Evolutionary conservation across 2,888 invertebrate species (phyloP).

Genomic region (Dyspetes luteomarginatus): DNA sequence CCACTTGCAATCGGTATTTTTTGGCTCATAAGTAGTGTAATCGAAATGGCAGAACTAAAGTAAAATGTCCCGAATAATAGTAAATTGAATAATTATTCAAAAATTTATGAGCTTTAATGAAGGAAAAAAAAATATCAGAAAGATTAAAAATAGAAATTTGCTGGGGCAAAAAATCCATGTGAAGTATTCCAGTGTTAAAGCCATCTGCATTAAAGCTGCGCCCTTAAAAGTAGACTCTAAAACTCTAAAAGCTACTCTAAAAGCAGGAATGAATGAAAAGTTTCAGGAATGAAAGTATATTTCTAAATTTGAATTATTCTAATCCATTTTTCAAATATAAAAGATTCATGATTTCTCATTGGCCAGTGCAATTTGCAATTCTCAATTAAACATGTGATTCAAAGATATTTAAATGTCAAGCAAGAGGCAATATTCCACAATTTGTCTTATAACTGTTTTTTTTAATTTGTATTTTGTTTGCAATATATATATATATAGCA

Average conservation of each 20-base stretch:
- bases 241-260: neutral
- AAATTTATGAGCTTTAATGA: no score
- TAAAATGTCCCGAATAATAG: no score
- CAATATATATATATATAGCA: neutral
- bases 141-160: no score
- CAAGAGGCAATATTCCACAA: neutral
- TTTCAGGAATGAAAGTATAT: neutral
- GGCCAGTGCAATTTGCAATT: neutral
- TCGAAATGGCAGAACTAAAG: no score
- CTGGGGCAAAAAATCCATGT: no score
- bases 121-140: no score
- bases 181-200: no score
- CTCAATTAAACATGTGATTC: neutral
- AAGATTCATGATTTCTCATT: neutral
- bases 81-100: no score
- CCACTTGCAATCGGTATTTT: neutral
- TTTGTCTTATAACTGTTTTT: neutral
- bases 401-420: neutral
- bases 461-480: neutral
- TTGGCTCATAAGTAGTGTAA: neutral
- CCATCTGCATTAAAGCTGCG: no score
- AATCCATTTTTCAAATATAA: neutral
- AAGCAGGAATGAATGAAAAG: neutral
- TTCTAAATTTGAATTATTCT: neutral
- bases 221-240: neutral